Percentiles rank a stretch among this genome's conserved stretches.
Conservation (phyloP, 2,888 invertebrate species). For the Drosophila subsilvestris region DNA sequence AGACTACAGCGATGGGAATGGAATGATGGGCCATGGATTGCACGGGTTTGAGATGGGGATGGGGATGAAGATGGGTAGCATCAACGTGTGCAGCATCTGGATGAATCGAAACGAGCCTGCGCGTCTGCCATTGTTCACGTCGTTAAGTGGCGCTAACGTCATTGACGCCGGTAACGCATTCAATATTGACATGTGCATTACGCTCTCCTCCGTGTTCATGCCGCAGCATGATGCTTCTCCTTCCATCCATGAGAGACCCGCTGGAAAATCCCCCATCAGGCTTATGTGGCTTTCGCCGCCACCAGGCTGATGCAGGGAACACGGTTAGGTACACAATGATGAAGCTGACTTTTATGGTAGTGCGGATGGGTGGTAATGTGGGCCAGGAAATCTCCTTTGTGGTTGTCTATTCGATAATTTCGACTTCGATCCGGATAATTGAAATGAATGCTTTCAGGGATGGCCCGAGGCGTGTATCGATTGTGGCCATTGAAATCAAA, state of each 20-base stretch:
- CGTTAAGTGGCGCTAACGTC: slow-evolving; percentile 79
- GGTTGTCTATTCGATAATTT: slow-evolving; percentile 43
- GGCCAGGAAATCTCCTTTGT: slow-evolving; percentile 36
- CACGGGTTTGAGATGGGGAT: neutral
- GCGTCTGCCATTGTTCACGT: slow-evolving; percentile 67
- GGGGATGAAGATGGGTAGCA: slow-evolving; percentile 3
- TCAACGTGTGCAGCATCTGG: slow-evolving; percentile 39
- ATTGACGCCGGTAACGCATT: slow-evolving; percentile 80
- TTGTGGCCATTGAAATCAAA: neutral
- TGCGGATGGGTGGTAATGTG: neutral
- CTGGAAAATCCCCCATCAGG: slow-evolving; percentile 27
- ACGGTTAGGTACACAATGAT: slow-evolving; percentile 25
- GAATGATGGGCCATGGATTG: neutral
- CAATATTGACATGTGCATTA: slow-evolving; percentile 81
- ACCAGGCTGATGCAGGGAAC: neutral
- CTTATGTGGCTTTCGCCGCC: slow-evolving; percentile 33
- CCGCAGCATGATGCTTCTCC: neutral
- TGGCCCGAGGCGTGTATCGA: slow-evolving; percentile 6
- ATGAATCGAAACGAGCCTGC: slow-evolving; percentile 28
- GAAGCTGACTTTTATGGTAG: slow-evolving; percentile 24
- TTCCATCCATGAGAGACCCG: neutral
- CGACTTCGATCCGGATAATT: slow-evolving; percentile 40
- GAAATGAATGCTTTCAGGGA: slow-evolving; percentile 38
- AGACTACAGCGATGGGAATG: slow-evolving; percentile 2
- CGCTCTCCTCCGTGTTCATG: slow-evolving; percentile 23